A percentile compares a stretch with the other conserved stretches of the same genome.
Conservation (phyloP, 2,888 invertebrate genomes). For the Eristalis tenax region DNA sequence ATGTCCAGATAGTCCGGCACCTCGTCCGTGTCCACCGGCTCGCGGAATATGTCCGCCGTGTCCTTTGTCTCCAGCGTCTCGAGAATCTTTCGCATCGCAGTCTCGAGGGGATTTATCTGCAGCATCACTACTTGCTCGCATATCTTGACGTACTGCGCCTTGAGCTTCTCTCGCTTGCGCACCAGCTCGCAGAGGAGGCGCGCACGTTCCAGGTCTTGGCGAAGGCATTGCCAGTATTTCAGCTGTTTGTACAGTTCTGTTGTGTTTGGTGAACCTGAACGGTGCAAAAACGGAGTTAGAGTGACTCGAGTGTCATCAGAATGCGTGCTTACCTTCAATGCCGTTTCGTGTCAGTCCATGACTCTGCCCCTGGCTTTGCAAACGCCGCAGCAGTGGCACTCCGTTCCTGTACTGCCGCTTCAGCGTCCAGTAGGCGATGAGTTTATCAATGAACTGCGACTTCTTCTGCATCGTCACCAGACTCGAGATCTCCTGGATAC, state of each 20-base stretch:
- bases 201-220: constrained; percentile 96
- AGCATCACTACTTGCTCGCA: constrained; percentile 91
- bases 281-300: not conserved
- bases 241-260: constrained; percentile 91
- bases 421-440: constrained; percentile 98
- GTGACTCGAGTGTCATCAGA: not conserved
- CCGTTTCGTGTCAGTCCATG: constrained; percentile 83
- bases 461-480: constrained; percentile 89
- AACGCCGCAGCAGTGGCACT: constrained; percentile 93
- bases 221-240: constrained; percentile 95
- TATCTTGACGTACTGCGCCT: constrained; percentile 91
- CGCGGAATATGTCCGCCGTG: constrained; percentile 92
- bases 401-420: constrained; percentile 97
- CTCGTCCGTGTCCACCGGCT: constrained; percentile 94
- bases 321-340: constrained; percentile 82
- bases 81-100: constrained; percentile 89
- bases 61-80: constrained; percentile 90
- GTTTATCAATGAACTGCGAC: constrained; percentile 91
- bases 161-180: constrained; percentile 96
- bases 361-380: constrained; percentile 85
- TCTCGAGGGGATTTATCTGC: constrained; percentile 90
- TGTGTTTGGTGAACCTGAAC: constrained; percentile 83
- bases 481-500: constrained; percentile 92
- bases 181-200: constrained; percentile 95
- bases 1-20: constrained; percentile 95